Conservation (phyloP, 2,797 vertebrate species). For the Rachycentron canadum region DNA sequence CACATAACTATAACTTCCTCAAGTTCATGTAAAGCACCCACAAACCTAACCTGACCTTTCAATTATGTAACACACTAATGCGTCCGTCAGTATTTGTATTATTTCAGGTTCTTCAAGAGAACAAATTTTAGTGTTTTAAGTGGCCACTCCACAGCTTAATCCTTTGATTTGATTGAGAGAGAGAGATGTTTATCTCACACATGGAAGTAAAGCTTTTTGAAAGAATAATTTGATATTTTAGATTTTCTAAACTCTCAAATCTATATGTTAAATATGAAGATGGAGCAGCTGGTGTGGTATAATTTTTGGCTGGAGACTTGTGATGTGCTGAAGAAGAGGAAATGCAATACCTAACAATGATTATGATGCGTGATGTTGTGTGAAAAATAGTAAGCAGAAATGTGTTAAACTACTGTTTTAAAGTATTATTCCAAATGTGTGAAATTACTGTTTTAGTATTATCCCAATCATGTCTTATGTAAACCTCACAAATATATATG, state of each 20-base stretch:
- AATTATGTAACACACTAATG: slow-evolving; percentile 1
- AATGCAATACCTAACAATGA: no score
- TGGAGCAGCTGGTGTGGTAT: no score
- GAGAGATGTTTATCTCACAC: neutral
- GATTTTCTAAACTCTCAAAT: neutral
- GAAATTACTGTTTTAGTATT: no score
- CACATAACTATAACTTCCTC: no score
- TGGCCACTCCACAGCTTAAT: neutral
- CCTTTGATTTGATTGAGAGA: neutral
- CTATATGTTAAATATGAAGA: neutral
- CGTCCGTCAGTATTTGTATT: neutral
- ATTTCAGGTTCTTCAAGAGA: neutral
- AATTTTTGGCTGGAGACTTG: no score
- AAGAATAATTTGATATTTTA: neutral
- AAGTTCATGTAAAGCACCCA: slow-evolving; percentile 2
- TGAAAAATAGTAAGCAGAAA: no score
- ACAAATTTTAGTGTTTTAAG: neutral
- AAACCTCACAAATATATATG: no score
- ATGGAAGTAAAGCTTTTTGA: neutral
- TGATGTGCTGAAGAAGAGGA: no score
- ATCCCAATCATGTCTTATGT: no score
- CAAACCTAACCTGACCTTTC: slow-evolving; percentile 14
- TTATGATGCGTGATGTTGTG: no score
- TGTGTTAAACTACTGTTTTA: no score
- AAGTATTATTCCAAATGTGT: no score